These are phyloP conservation scores for Microhierax caerulescens DNA, from an alignment of 2,797 vertebrate genomes.

Conservation along the genomic window DNA sequence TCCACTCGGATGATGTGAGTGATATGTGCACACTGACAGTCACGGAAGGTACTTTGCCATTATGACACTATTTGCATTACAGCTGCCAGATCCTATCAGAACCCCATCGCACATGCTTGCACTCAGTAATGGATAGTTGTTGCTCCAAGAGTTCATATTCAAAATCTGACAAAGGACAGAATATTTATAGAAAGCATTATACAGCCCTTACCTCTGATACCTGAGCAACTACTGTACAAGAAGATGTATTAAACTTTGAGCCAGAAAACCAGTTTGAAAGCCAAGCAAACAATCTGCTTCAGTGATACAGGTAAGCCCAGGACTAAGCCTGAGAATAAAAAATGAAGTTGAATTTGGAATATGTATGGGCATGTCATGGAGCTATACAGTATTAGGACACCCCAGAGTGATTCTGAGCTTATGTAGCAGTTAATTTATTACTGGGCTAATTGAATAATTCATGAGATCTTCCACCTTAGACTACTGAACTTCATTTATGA, in stretches of 20 bases:
- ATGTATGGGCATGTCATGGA: neutral
- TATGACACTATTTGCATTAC: neutral
- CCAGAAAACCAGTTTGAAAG: neutral
- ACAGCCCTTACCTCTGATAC: neutral
- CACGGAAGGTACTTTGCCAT: neutral
- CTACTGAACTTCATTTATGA: neutral
- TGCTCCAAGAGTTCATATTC: neutral
- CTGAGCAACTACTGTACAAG: neutral
- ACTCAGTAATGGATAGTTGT: neutral
- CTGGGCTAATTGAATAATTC: conserved; percentile 15
- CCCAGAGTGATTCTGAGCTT: neutral
- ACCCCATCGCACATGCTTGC: neutral
- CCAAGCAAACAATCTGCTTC: neutral
- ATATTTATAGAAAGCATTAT: neutral
- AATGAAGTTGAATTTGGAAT: neutral
- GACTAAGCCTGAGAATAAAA: neutral
- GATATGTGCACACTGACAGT: neutral
- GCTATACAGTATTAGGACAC: neutral
- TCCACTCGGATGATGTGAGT: neutral
- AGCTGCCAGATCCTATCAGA: neutral
- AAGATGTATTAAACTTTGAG: neutral
- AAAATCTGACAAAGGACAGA: neutral
- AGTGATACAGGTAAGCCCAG: neutral
- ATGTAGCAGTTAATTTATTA: neutral
- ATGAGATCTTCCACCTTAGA: neutral